A percentile compares a stretch with the other conserved stretches of the same genome.
Evolutionary conservation across 2,888 invertebrate species (phyloP).

Genomic region (Diloba caeruleocephala): DNA sequence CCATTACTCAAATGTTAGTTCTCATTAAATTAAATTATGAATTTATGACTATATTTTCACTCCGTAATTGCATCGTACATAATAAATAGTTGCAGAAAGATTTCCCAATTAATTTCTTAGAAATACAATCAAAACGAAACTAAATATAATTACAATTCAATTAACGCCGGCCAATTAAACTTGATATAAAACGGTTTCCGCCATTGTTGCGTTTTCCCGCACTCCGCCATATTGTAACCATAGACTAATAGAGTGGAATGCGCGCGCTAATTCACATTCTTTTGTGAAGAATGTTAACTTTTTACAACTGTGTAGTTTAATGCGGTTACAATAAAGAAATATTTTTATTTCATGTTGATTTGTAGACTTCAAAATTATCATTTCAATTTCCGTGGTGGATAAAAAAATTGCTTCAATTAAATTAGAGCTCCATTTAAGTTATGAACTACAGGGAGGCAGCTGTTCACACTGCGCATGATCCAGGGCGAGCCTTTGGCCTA

Average conservation of each 20-base stretch:
- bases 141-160: constrained; percentile 56
- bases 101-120: constrained; percentile 18
- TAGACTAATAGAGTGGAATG: constrained; percentile 53
- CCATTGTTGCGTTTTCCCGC: constrained; percentile 73
- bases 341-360: constrained; percentile 8
- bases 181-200: constrained; percentile 67
- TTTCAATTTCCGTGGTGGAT: too few relatives aligned
- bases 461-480: too few relatives aligned
- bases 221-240: constrained; percentile 67
- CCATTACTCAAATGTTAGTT: too few relatives aligned
- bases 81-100: constrained; percentile 18
- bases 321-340: constrained; percentile 18
- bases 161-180: constrained; percentile 66
- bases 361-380: too few relatives aligned
- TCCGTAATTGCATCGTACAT: neutral
- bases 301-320: constrained; percentile 18
- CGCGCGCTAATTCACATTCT: constrained; percentile 36
- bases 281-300: constrained; percentile 33
- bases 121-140: constrained; percentile 24
- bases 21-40: too few relatives aligned
- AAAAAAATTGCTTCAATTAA: too few relatives aligned
- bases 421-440: too few relatives aligned
- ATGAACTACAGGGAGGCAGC: too few relatives aligned
- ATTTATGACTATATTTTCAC: neutral
- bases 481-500: too few relatives aligned